These are phyloP conservation scores for silkworm (Bombyx mori) DNA, from an alignment of 1,140 invertebrate species.

Conservation along the genomic window DNA sequence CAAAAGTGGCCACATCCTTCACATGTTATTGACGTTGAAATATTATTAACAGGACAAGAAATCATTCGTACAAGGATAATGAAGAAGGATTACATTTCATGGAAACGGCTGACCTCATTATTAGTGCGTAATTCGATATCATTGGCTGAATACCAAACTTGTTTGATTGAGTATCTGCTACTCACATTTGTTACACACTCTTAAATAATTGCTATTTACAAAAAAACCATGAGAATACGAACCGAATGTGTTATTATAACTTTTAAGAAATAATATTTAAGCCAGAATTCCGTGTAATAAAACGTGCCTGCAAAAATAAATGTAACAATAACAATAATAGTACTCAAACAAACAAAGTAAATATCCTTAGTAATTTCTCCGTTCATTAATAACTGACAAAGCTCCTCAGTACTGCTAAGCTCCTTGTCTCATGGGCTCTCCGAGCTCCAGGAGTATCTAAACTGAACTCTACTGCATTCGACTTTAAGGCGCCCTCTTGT, in stretches of 20 bases:
- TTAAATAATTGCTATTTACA: not conserved
- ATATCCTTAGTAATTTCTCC: slow-evolving; percentile 22
- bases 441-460: slow-evolving; percentile 9
- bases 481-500: slow-evolving; percentile 12
- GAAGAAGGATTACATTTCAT: not conserved
- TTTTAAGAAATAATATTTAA: slow-evolving; percentile 1
- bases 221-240: not conserved
- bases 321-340: slow-evolving; percentile 13
- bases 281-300: not conserved
- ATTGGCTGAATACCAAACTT: slow-evolving; percentile 4
- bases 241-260: too few species aligned
- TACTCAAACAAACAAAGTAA: slow-evolving; percentile 23
- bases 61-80: too few species aligned
- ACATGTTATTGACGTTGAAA: too few species aligned
- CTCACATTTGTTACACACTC: not conserved
- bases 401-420: slow-evolving; percentile 18
- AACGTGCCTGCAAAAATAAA: not conserved
- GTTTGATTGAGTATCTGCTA: slow-evolving; percentile 2
- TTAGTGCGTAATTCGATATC: slow-evolving; percentile 4
- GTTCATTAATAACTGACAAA: slow-evolving; percentile 36
- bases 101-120: slow-evolving; percentile 1
- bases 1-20: too few species aligned
- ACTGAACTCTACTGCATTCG: slow-evolving; percentile 18
- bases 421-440: slow-evolving; percentile 14
- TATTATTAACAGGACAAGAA: too few species aligned